These are phyloP conservation scores for Glyphotaelius pellucidus DNA, from an alignment of 2,888 invertebrate genomes.

Conservation along the genomic window DNA sequence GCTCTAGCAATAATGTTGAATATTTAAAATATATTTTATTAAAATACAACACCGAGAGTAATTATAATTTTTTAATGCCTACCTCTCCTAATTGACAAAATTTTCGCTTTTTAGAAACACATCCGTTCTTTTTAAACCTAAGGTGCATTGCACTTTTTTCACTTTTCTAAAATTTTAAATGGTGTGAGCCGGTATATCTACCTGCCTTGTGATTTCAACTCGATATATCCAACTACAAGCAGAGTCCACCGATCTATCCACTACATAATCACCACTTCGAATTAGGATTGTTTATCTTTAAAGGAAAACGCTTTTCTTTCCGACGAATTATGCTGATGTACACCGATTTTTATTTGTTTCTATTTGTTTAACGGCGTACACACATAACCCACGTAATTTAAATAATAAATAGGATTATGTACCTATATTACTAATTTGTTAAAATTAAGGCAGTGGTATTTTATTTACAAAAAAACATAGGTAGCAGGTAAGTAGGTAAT, in stretches of 20 bases:
- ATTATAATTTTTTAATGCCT: background rate
- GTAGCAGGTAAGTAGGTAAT: too few species aligned
- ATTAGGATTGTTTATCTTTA: background rate
- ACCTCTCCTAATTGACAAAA: too few species aligned
- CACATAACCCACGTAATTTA: background rate
- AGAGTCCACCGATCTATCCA: background rate
- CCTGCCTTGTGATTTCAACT: background rate
- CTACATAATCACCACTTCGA: background rate
- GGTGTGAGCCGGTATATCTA: background rate
- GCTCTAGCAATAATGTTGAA: too few species aligned
- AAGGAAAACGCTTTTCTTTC: background rate
- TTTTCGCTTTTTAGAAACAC: background rate
- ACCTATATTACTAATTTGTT: too few species aligned
- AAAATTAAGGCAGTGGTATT: too few species aligned
- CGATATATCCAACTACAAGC: background rate
- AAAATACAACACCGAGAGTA: too few species aligned
- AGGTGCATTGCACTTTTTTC: background rate
- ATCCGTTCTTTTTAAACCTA: background rate
- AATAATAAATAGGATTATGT: too few species aligned
- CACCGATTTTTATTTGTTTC: background rate
- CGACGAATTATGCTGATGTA: background rate
- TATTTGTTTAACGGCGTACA: background rate
- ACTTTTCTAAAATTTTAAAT: background rate
- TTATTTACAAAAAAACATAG: too few species aligned
- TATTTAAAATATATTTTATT: too few species aligned